These are phyloP conservation scores for Cyanoderma ruficeps DNA, from an alignment of 2,113 vertebrate species.

Conservation along the genomic window DNA sequence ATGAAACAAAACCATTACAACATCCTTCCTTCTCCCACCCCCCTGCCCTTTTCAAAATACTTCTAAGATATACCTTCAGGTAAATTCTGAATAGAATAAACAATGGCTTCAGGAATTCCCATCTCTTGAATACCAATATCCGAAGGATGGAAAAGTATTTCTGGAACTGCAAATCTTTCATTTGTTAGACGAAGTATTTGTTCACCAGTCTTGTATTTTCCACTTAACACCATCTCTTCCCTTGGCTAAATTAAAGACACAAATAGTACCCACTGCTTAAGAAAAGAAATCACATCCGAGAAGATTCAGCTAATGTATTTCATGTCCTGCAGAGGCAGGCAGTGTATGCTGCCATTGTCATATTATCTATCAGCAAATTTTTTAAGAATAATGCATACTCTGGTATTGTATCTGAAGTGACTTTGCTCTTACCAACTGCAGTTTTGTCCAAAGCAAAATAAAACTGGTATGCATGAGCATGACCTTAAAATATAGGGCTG, in stretches of 20 bases:
- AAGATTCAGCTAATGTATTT: neutral
- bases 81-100: conserved; percentile 89
- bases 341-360: neutral
- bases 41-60: neutral
- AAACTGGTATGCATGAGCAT: neutral
- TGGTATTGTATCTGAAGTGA: neutral
- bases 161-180: conserved; percentile 96
- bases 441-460: neutral
- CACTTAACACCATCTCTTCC: conserved; percentile 94
- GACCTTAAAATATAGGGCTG: neutral
- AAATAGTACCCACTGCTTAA: neutral
- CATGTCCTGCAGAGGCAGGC: neutral
- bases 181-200: conserved; percentile 93
- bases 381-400: neutral
- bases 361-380: neutral
- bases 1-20: neutral
- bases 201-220: conserved; percentile 96
- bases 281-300: neutral
- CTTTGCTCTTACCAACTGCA: neutral
- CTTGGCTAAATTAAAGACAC: conserved; percentile 80
- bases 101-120: conserved; percentile 95
- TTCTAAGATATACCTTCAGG: conserved; percentile 83
- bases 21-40: neutral
- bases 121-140: conserved; percentile 98
- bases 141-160: conserved; percentile 95